phyloP scores from a whole-genome alignment of 2,113 vertebrate genomes.

The Macrotus californicus region DNA sequence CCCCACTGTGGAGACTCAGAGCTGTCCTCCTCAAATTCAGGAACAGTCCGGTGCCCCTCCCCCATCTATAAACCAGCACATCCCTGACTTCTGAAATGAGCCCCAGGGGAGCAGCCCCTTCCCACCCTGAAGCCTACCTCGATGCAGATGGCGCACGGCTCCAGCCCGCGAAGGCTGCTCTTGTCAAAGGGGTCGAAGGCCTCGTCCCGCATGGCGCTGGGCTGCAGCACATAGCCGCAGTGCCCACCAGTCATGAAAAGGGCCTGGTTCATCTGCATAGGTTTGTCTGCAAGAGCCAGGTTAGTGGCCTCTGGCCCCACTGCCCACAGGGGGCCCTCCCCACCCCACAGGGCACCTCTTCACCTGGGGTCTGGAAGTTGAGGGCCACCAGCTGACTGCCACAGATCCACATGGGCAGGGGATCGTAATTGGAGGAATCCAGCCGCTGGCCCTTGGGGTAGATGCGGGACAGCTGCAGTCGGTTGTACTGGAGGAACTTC shows the following conservation, averaged over 20 bases:
- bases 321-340: fast-evolving
- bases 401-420: conserved; percentile 98
- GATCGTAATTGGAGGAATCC: conserved; percentile 98
- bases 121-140: conserved; percentile 79
- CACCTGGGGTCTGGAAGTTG: conserved; percentile 99
- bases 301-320: background rate
- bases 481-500: conserved; percentile 98
- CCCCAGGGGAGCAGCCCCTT: background rate
- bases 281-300: conserved; percentile 87
- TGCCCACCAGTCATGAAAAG: conserved; percentile 93
- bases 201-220: conserved; percentile 92
- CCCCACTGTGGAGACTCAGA: fast-evolving
- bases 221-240: conserved; percentile 95
- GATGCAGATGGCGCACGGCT: conserved; percentile 86
- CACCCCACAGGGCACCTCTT: background rate
- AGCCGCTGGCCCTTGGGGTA: conserved; percentile 97
- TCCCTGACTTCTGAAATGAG: background rate
- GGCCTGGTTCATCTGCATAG: conserved; percentile 99
- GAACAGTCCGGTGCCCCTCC: background rate
- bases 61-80: fast-evolving
- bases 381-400: conserved; percentile 98
- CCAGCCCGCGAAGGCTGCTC: conserved; percentile 85
- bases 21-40: background rate
- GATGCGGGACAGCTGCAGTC: conserved; percentile 96
- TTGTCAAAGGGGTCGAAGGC: conserved; percentile 96